Conservation (phyloP, 1,140 invertebrate genomes). For the Brachionus rotundiformis region DNA sequence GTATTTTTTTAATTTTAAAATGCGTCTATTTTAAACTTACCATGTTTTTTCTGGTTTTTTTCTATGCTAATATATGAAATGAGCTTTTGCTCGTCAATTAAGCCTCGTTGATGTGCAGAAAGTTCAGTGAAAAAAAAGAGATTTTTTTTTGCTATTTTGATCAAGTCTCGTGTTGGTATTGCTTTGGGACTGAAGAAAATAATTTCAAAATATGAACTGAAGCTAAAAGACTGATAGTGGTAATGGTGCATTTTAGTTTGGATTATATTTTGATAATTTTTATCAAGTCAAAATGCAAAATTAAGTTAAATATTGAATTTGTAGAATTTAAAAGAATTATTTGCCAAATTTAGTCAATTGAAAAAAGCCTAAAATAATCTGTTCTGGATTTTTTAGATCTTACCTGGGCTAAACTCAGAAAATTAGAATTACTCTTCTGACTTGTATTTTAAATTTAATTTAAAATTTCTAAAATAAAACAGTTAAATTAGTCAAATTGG, state of each 20-base stretch:
- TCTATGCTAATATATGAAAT: conserved; percentile 49
- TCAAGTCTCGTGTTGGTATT: conserved; percentile 35
- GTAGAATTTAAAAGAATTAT: no score
- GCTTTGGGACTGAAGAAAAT: not conserved
- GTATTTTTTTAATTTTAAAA: not conserved
- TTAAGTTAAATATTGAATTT: not conserved
- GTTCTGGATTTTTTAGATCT: no score
- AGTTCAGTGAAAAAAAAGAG: conserved; percentile 41
- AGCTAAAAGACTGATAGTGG: not conserved
- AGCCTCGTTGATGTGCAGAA: conserved; percentile 48
- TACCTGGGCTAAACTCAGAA: no score
- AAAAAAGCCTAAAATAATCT: no score
- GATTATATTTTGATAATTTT: not conserved
- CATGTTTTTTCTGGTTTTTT: conserved; percentile 38
- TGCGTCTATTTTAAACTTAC: conserved; percentile 1
- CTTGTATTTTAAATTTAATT: no score
- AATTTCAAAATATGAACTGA: conserved; percentile 17
- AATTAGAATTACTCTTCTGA: no score
- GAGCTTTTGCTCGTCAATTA: conserved; percentile 47
- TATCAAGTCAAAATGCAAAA: not conserved
- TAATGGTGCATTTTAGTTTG: not conserved
- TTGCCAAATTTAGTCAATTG: no score
- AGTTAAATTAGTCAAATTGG: no score
- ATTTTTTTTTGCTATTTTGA: conserved; percentile 18
- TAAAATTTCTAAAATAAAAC: no score